phyloP scores from a whole-genome alignment of 2,797 vertebrate species.

The Sebastolobus alascanus region DNA sequence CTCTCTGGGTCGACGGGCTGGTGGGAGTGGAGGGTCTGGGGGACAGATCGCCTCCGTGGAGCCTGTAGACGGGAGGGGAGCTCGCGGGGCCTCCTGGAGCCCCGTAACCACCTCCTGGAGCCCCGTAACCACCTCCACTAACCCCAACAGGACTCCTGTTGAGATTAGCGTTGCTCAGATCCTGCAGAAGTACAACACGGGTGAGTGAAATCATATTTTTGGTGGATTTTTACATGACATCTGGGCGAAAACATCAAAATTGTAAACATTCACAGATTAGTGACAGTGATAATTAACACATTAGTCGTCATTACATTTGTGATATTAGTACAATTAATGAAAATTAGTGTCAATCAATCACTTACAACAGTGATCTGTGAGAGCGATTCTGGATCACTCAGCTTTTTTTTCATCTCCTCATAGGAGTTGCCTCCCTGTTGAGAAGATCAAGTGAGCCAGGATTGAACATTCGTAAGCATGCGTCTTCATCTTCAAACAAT shows the following conservation, averaged over 20 bases:
- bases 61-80: conserved; percentile 62
- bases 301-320: not conserved
- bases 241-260: not conserved
- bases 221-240: not conserved
- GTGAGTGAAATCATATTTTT: not conserved
- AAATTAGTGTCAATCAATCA: conserved; percentile 62
- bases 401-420: conserved; percentile 88
- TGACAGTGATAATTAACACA: not conserved
- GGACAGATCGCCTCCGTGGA: conserved; percentile 59
- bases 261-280: conserved; percentile 1
- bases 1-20: conserved; percentile 25
- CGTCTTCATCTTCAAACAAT: conserved; percentile 26
- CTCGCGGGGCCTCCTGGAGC: conserved; percentile 79
- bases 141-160: conserved; percentile 62
- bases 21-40: conserved; percentile 38
- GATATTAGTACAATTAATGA: conserved; percentile 23
- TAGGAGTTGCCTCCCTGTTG: conserved; percentile 89
- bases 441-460: conserved; percentile 54
- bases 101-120: conserved; percentile 68
- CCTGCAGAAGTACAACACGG: conserved; percentile 74
- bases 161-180: conserved; percentile 83
- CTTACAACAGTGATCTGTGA: conserved; percentile 91
- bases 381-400: conserved; percentile 81
- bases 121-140: conserved; percentile 56
- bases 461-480: conserved; percentile 43